phyloP scores from a whole-genome alignment of 2,888 invertebrate genomes.

The Yponomeuta sedellus region DNA sequence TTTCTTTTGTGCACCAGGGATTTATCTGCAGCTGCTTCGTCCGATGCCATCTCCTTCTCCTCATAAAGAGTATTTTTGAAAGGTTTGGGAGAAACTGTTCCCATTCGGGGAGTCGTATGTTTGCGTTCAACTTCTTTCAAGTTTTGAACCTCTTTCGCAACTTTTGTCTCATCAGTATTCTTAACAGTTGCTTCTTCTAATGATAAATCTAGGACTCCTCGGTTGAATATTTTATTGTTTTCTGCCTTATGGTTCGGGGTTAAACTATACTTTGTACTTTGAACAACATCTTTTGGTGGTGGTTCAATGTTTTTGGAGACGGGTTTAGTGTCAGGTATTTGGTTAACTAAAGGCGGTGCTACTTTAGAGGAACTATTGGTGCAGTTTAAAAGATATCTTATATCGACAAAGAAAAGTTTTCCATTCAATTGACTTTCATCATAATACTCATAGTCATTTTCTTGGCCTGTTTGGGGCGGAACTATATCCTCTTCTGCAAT shows the following conservation, averaged over 20 bases:
- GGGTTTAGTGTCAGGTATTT: not conserved
- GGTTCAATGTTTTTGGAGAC: not conserved
- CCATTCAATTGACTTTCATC: slow-evolving; percentile 61
- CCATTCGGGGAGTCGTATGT: slow-evolving; percentile 50
- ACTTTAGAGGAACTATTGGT: slow-evolving; percentile 5
- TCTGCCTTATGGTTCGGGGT: not conserved
- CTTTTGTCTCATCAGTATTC: slow-evolving; percentile 20
- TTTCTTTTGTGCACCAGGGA: slow-evolving; percentile 14
- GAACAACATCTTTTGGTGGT: slow-evolving; percentile 14
- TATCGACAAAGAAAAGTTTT: slow-evolving; percentile 59
- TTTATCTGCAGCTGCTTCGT: slow-evolving; percentile 51
- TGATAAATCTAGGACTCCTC: slow-evolving; percentile 30
- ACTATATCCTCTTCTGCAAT: slow-evolving; percentile 36
- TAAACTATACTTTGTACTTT: slow-evolving; percentile 18
- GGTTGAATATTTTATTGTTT: slow-evolving; percentile 1
- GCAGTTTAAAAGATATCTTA: slow-evolving; percentile 56
- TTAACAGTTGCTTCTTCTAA: slow-evolving; percentile 23
- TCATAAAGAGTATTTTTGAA: slow-evolving; percentile 38
- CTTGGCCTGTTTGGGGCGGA: slow-evolving; percentile 20
- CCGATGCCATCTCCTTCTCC: slow-evolving; percentile 58
- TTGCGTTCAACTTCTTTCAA: slow-evolving; percentile 17
- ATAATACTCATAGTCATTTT: slow-evolving; percentile 59
- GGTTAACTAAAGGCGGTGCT: not conserved
- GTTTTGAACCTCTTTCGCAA: slow-evolving; percentile 10
- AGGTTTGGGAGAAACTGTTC: slow-evolving; percentile 64